Conservation (phyloP, 2,888 invertebrate species). For the Tipula confusa region DNA sequence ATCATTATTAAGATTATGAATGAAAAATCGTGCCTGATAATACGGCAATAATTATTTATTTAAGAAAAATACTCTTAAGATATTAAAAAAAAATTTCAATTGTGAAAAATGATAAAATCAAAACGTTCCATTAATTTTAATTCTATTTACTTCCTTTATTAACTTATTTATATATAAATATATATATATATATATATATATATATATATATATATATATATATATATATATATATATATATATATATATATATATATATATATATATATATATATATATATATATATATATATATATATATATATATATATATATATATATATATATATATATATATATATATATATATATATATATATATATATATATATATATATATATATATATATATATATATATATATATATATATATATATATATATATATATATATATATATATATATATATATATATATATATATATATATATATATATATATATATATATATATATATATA, state of each 20-base stretch:
- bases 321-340: conserved; percentile 6
- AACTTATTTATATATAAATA: neutral
- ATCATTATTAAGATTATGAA: neutral
- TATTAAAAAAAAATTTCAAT: neutral
- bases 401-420: neutral
- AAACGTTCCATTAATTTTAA: conserved; percentile 20
- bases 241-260: neutral
- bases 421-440: neutral
- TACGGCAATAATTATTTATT: conserved; percentile 28
- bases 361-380: neutral
- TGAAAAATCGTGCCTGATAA: conserved; percentile 26
- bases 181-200: neutral
- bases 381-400: neutral
- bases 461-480: conserved; percentile 6
- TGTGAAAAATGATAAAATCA: neutral
- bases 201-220: neutral
- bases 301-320: conserved; percentile 6
- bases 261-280: neutral
- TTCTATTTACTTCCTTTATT: neutral
- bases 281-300: neutral
- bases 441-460: conserved; percentile 6
- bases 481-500: conserved; percentile 6
- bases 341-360: conserved; percentile 6
- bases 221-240: neutral
- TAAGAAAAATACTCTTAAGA: neutral